phyloP scores from a whole-genome alignment of 2,113 vertebrate species.

The Nycticorax nycticorax region DNA sequence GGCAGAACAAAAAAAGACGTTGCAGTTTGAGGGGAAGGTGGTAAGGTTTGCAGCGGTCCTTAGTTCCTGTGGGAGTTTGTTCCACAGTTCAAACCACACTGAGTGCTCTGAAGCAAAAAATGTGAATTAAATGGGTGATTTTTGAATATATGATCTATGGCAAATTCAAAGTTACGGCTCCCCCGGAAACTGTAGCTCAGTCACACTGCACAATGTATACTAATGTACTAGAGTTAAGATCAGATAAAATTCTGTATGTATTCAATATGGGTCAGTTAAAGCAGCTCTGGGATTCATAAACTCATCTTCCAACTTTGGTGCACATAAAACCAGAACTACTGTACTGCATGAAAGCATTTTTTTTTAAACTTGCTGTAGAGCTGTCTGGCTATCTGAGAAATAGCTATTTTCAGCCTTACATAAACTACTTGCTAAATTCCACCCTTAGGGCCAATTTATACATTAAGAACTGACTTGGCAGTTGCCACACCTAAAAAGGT shows the following conservation, averaged over 20 bases:
- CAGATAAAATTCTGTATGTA: slow-evolving; percentile 25
- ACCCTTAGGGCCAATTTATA: neutral
- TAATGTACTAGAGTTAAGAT: slow-evolving; percentile 32
- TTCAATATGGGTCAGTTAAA: slow-evolving; percentile 37
- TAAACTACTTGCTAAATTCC: neutral
- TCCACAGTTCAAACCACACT: slow-evolving; percentile 38
- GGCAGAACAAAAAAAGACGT: slow-evolving; percentile 3
- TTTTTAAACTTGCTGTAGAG: neutral
- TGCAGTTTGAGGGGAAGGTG: neutral
- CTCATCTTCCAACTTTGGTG: slow-evolving; percentile 38
- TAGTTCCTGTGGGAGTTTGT: slow-evolving; percentile 48
- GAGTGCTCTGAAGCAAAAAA: slow-evolving; percentile 47
- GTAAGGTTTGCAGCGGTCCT: neutral
- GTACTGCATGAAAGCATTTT: neutral
- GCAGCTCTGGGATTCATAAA: slow-evolving; percentile 59
- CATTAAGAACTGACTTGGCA: slow-evolving; percentile 6
- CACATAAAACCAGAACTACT: slow-evolving; percentile 42
- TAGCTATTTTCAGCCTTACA: neutral
- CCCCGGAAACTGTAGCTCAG: slow-evolving; percentile 30
- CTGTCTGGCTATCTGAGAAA: neutral
- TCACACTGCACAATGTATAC: slow-evolving; percentile 33
- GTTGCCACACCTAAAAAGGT: slow-evolving; percentile 10
- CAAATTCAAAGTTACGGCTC: slow-evolving; percentile 49
- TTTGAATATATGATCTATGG: slow-evolving; percentile 54
- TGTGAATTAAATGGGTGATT: slow-evolving; percentile 46